These are phyloP conservation scores for Uria lomvia DNA, from an alignment of 2,113 vertebrate genomes.

Conservation along the genomic window DNA sequence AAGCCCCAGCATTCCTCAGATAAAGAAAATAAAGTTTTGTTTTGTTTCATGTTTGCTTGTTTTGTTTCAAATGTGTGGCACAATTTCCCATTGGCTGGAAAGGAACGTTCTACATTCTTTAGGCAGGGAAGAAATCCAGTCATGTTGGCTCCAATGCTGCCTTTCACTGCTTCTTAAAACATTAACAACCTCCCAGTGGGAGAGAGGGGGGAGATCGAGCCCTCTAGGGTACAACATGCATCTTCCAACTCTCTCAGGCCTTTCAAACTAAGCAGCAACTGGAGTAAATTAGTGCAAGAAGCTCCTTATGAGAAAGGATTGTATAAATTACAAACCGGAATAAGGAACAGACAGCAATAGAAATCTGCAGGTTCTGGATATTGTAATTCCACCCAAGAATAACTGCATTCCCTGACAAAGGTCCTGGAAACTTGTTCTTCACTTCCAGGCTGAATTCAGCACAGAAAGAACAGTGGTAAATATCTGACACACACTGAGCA, in stretches of 20 bases:
- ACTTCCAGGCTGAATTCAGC: background rate
- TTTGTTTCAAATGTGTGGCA: conserved; percentile 25
- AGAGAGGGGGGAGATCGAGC: background rate
- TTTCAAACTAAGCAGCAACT: background rate
- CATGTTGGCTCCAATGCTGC: background rate
- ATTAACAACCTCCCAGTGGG: background rate
- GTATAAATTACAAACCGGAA: background rate
- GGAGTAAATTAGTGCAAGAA: conserved; percentile 10
- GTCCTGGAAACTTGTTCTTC: background rate
- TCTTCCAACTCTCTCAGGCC: background rate
- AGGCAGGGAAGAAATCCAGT: conserved; percentile 33
- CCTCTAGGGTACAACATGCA: background rate
- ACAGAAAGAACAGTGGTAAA: background rate
- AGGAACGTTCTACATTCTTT: background rate
- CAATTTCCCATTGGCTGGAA: background rate
- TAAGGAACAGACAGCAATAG: background rate
- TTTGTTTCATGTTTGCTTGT: background rate
- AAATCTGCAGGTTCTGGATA: background rate
- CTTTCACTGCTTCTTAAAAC: conserved; percentile 36
- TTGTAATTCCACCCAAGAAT: background rate
- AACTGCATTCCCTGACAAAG: background rate
- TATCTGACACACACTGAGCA: background rate
- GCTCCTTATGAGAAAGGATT: background rate
- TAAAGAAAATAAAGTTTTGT: background rate
- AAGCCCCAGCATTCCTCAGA: background rate